Evolutionary conservation across 2,113 vertebrate genomes (phyloP), one percentile per base, ranked within the genome.

Genomic region (Brachypteracias leptosomus): DNA sequence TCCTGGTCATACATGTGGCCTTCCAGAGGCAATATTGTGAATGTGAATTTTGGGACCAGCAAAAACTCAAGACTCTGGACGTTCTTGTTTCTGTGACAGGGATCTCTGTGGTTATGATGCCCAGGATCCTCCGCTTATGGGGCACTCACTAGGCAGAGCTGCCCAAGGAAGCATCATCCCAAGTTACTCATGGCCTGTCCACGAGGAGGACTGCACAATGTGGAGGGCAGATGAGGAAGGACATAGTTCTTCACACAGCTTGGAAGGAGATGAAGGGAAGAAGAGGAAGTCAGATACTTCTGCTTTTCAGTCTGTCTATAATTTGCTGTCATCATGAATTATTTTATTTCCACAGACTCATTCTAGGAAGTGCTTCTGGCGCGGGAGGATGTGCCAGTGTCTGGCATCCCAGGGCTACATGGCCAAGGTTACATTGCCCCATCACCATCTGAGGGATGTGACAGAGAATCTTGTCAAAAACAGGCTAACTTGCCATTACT

Each of bases 381-480:
- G 3, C 0, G 0, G 75, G 33, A 93, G 47, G 82, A 40, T 67
- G 55, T 83, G 52, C 71, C 78, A 18, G 33, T 42, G 46, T 38
- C 40, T 14, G 13, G 51, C 42, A 42, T 77, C 67, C 52, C 59
- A 85, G 80, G 57, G 70, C 47, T 82, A 16, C 52, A 3, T 4
- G 58, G 85, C 38, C 68, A 86, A 88, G 79, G 85, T 80, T 63
- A 58, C 1, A 0, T 35, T 70, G 67, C 47, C 47, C 52, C 42
- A 28, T 61, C 72, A 44, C 55, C 21, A 29, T 59, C 38, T 65
- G 65, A 77, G 61, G 33, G 26, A 22, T 71, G 9, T 85, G 85
- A 92, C 51, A 74, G 72, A 90, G 82, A 62, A 67, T 77, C 67
- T 51, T 83, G 88, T 86, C 67, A 91, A 57, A 93, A 93, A 59